Percentiles rank a stretch among this genome's conserved stretches.
These are phyloP conservation scores for Bilobella aurantiaca DNA, from an alignment of 1,140 invertebrate genomes.

Conservation along the genomic window DNA sequence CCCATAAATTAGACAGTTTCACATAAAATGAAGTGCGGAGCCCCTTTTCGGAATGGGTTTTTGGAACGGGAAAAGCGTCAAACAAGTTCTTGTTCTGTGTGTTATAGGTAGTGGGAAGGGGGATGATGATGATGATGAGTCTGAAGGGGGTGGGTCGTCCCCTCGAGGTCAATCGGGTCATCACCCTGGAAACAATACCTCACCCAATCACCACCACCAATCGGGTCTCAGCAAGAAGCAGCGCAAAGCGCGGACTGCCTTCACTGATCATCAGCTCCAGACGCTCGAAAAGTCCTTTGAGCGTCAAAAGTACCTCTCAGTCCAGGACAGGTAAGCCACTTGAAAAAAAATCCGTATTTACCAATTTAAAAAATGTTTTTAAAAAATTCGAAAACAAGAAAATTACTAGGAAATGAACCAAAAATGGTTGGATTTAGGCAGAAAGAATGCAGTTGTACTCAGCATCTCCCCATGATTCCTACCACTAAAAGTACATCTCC, in stretches of 20 bases:
- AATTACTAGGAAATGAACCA: too few species aligned
- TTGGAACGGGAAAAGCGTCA: too few species aligned
- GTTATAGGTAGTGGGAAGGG: conserved; percentile 27
- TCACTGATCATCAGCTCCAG: conserved; percentile 95
- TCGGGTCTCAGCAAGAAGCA: conserved; percentile 68
- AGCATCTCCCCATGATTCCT: too few species aligned
- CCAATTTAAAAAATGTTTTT: not conserved
- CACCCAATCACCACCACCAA: conserved; percentile 24
- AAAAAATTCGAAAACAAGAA: too few species aligned
- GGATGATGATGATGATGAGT: conserved; percentile 31
- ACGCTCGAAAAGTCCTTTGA: conserved; percentile 96
- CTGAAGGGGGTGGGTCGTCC: conserved; percentile 28
- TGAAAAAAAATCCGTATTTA: not conserved
- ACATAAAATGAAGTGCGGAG: not conserved
- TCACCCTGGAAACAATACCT: conserved; percentile 20
- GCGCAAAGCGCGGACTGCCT: conserved; percentile 92
- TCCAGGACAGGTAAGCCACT: conserved; percentile 62
- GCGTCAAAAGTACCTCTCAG: conserved; percentile 94
- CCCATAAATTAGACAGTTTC: not conserved
- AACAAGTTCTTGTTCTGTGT: too few species aligned
- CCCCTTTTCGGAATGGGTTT: too few species aligned
- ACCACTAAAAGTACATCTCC: too few species aligned
- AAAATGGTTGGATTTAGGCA: too few species aligned
- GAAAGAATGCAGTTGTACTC: too few species aligned
- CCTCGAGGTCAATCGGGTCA: conserved; percentile 11